Evolutionary conservation across 2,113 vertebrate species (phyloP).

Genomic region (Myotis davidii): DNA sequence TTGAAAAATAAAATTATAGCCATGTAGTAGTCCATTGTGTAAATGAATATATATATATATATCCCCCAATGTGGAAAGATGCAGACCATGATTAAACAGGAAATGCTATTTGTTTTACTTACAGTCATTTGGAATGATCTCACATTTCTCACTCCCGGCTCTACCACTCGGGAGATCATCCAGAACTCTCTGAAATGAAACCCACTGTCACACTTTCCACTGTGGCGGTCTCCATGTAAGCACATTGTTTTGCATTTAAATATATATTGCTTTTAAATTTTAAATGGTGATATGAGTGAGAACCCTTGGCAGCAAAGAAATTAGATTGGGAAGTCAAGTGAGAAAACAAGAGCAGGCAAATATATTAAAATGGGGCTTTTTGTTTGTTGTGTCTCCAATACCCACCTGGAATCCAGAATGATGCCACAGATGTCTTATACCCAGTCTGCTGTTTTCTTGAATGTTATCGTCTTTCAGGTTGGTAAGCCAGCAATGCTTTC

Average conservation of each 20-base stretch:
- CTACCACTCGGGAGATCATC: conserved; percentile 60
- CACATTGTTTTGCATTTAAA: conserved; percentile 83
- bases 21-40: no score
- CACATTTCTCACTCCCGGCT: conserved; percentile 47
- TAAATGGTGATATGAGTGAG: conserved; percentile 80
- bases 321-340: conserved; percentile 87
- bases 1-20: no score
- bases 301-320: conserved; percentile 81
- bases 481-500: neutral
- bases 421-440: conserved; percentile 37
- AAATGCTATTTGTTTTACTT: conserved; percentile 68
- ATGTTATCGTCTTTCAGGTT: conserved; percentile 18
- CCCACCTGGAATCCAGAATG: conserved; percentile 71
- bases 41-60: no score
- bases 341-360: conserved; percentile 82
- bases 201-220: conserved; percentile 46
- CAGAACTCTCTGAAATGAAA: conserved; percentile 74
- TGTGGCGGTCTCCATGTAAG: conserved; percentile 36
- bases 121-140: conserved; percentile 60
- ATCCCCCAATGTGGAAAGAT: conserved; percentile 16
- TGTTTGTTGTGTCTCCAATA: conserved; percentile 68
- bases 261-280: conserved; percentile 85
- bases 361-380: conserved; percentile 81
- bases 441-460: conserved; percentile 42
- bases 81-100: conserved; percentile 34